phyloP scores from a whole-genome alignment of 2,113 vertebrate species.

The Tachysurus vachellii region DNA sequence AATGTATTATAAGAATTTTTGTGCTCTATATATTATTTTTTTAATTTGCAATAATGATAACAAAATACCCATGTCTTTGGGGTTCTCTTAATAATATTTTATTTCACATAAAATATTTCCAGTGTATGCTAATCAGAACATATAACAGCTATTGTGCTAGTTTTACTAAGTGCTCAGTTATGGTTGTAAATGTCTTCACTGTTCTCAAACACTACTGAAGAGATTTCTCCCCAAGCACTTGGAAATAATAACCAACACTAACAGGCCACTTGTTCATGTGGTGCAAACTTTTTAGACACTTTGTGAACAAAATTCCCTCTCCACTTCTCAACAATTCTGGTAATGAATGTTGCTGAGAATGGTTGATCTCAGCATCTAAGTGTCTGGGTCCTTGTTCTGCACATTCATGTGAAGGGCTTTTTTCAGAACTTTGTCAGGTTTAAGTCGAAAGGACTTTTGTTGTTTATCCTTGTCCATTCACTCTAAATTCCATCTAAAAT shows the following conservation, averaged over 20 bases:
- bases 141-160: not conserved
- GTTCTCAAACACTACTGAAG: constrained; percentile 10
- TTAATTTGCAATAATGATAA: not conserved
- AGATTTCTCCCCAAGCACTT: constrained; percentile 35
- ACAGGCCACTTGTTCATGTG: constrained; percentile 33
- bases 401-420: constrained; percentile 52
- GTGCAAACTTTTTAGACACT: constrained; percentile 30
- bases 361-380: constrained; percentile 37
- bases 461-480: constrained; percentile 51
- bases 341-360: constrained; percentile 47
- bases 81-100: not conserved
- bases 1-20: not conserved
- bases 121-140: not conserved
- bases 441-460: constrained; percentile 56
- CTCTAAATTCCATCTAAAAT: constrained; percentile 56
- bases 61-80: not conserved
- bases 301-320: constrained; percentile 48
- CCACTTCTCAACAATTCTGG: constrained; percentile 42
- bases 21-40: not conserved
- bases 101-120: not conserved
- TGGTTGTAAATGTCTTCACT: constrained; percentile 25
- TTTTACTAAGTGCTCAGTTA: not conserved
- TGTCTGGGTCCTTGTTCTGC: constrained; percentile 35
- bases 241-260: constrained; percentile 44
- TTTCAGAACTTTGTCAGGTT: constrained; percentile 54